Evolutionary conservation across 2,113 vertebrate species (phyloP).

Genomic region (Oreochromis spilurus): DNA sequence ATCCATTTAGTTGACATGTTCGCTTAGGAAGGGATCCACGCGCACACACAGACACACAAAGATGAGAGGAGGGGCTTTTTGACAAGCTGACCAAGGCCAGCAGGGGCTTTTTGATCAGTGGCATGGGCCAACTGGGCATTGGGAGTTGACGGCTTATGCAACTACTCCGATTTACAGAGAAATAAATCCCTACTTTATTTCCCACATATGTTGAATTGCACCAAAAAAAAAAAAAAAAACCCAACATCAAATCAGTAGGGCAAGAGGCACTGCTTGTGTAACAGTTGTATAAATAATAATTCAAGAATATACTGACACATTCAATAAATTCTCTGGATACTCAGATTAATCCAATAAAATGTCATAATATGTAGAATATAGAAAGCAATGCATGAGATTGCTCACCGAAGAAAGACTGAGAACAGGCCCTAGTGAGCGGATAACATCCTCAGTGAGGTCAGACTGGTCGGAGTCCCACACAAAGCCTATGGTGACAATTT

Average conservation of each 20-base stretch:
- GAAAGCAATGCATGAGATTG: neutral
- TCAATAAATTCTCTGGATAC: neutral
- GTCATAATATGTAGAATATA: neutral
- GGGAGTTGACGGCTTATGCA: constrained; percentile 63
- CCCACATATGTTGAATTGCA: constrained; percentile 52
- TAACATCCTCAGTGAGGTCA: constrained; percentile 88
- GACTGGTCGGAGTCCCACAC: constrained; percentile 97
- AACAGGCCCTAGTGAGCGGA: constrained; percentile 82
- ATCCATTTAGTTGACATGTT: constrained; percentile 3
- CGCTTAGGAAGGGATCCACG: neutral
- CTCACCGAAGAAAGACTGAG: constrained; percentile 88
- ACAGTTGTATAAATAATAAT: neutral
- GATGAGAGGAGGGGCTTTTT: constrained; percentile 29
- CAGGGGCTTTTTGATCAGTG: constrained; percentile 54
- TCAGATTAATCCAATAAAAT: neutral
- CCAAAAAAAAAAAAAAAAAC: constrained; percentile 54
- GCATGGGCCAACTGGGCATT: constrained; percentile 49
- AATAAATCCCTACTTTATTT: constrained; percentile 65
- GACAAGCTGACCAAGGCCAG: constrained; percentile 55
- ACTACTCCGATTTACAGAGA: constrained; percentile 48
- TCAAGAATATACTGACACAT: neutral
- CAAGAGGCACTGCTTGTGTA: neutral
- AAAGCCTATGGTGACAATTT: constrained; percentile 93
- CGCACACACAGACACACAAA: neutral
- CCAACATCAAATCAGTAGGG: neutral